These are phyloP conservation scores for Cirrhinus molitorella DNA, from an alignment of 2,797 vertebrate genomes.

Conservation along the genomic window DNA sequence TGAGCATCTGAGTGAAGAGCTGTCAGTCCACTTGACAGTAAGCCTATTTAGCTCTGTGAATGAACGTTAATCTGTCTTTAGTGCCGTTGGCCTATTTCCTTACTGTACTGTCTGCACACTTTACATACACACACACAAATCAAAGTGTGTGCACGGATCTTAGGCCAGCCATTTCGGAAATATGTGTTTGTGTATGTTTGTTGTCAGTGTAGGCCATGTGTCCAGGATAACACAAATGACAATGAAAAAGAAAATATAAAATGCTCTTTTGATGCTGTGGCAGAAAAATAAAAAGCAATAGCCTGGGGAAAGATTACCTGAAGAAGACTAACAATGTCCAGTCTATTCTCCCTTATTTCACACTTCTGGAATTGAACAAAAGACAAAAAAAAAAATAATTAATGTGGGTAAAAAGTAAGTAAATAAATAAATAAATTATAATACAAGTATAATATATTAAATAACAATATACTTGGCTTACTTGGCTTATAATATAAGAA, in stretches of 20 bases:
- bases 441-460: no score
- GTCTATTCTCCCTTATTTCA: not conserved
- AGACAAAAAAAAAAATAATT: not conserved
- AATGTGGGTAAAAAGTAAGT: no score
- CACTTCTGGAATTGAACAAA: not conserved
- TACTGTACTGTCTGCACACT: slow-evolving; percentile 1
- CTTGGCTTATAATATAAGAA: no score
- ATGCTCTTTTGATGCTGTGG: not conserved
- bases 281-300: no score
- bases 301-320: no score
- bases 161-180: not conserved
- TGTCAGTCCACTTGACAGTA: slow-evolving; percentile 4
- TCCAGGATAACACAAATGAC: not conserved
- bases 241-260: not conserved
- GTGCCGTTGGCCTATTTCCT: slow-evolving; percentile 14
- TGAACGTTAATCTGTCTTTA: slow-evolving; percentile 28
- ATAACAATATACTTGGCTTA: no score
- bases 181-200: not conserved
- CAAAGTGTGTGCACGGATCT: not conserved
- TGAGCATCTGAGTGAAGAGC: slow-evolving; percentile 8
- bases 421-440: no score
- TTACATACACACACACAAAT: not conserved
- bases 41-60: slow-evolving; percentile 8
- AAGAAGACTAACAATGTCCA: not conserved
- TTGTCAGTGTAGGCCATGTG: not conserved